Evolutionary conservation across 37 sponge, comb jelly and placozoan species (phyloP).

Genomic region (Spongia lamella): DNA sequence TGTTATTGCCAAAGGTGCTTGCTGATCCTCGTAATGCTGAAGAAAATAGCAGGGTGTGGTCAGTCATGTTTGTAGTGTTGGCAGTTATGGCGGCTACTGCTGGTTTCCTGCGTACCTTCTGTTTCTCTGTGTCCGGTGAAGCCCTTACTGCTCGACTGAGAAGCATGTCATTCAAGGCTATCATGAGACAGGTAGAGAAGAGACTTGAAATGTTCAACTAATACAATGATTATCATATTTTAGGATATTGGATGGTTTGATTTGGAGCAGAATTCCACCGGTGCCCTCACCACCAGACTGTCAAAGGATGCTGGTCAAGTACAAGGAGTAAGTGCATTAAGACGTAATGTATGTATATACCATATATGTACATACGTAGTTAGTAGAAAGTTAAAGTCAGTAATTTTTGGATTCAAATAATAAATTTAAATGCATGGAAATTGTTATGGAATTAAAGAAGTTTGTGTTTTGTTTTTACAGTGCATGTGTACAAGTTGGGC

Average conservation of each 20-base stretch:
- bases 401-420: no score
- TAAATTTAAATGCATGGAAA: no score
- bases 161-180: conserved; percentile 62
- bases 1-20: neutral
- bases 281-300: conserved; percentile 66
- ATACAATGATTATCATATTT: neutral
- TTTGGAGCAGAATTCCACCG: conserved; percentile 51
- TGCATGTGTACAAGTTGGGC: no score
- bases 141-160: conserved; percentile 73
- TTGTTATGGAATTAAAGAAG: no score
- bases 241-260: conserved; percentile 78
- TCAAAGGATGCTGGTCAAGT: conserved; percentile 67
- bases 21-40: no score
- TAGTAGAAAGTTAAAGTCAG: no score
- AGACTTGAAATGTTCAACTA: no score
- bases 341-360: no score
- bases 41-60: neutral
- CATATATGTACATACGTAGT: no score
- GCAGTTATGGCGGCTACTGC: no score
- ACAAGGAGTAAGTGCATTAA: conserved; percentile 49
- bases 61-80: no score
- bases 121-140: conserved; percentile 71
- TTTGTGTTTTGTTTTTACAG: no score
- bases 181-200: conserved; percentile 69
- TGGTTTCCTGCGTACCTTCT: conserved; percentile 31